Evolutionary conservation across 1,140 invertebrate species (phyloP), one percentile per base, ranked within the genome.

Genomic region (Drosophila suzukii): DNA sequence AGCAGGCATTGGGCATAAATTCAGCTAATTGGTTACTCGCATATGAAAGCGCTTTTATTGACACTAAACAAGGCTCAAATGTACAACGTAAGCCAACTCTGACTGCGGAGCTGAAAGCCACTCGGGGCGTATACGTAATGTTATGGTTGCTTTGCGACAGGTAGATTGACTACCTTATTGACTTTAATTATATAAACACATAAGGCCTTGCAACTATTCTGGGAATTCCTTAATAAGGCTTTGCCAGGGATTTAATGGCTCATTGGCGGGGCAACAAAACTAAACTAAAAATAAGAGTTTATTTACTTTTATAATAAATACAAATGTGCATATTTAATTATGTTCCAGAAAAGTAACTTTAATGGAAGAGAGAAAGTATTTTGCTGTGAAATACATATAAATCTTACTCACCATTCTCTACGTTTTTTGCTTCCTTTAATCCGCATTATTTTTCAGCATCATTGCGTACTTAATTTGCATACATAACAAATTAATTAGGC

Each of bases 21-120:
- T 58, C 30, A 58, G 65, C 53, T 71, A 71, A 71, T 71, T 71
- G 65, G 30, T 20, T 30, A 41, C 66, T 49, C 44, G 32, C 51
- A 43, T 32, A 49, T 70, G 49, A 57, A 53, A 27, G 44, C n/a
- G 44, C 38, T 50, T 71, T 71, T 57, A 71, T 71, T 58, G 65
- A 20, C 65, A 71, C 67, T 71, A 71, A 58, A 71, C 55, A 43
- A 43, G 38, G 56, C 27, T 17, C 6, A 34, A 63, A 60, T 20
- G 38, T 56, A 46, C 61, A 15, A 27, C 5, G 15, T 12, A 56
- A 66, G 66, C 62, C 49, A 68, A 15, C 59, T 17, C 27, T 27
- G 3, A 20, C 20, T 20, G 20, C 20, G 20, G 20, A 27, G 27
- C 27, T 27, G 34, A 51, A 30, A 51, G n/a, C 47, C 36, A 53